Percentiles rank a stretch among this genome's conserved stretches.
phyloP scores from a whole-genome alignment of 2,888 invertebrate genomes.

The Apocheima hispidaria region DNA sequence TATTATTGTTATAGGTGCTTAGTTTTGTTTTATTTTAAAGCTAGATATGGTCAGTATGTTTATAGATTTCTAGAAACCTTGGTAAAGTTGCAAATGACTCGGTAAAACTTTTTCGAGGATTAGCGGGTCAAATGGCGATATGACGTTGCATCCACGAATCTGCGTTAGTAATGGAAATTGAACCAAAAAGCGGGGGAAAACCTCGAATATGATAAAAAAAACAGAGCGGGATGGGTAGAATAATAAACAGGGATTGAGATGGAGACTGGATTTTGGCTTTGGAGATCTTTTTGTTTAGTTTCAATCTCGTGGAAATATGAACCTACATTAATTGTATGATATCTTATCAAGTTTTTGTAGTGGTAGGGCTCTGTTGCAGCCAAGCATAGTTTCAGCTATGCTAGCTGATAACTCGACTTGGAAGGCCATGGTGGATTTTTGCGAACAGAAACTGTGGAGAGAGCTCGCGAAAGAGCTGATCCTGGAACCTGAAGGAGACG shows the following conservation, averaged over 20 bases:
- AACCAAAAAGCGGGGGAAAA: conserved; percentile 51
- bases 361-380: no score
- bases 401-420: no score
- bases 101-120: conserved; percentile 34
- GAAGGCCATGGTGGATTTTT: no score
- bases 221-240: conserved; percentile 42
- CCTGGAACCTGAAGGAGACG: no score
- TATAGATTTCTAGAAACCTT: conserved; percentile 16
- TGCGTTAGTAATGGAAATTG: conserved; percentile 61
- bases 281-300: background rate
- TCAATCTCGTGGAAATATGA: no score
- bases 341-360: no score
- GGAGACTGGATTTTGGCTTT: conserved; percentile 3
- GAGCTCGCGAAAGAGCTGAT: no score
- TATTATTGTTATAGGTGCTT: no score
- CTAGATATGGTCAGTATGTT: background rate
- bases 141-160: conserved; percentile 47
- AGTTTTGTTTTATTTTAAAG: background rate
- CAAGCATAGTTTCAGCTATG: no score
- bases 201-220: conserved; percentile 53
- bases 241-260: conserved; percentile 29
- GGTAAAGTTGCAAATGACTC: conserved; percentile 36
- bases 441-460: no score
- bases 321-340: no score
- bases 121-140: conserved; percentile 40